Base-by-base conservation (phyloP, 2,113 vertebrate genomes). In the Calyptomena viridis region DNA sequence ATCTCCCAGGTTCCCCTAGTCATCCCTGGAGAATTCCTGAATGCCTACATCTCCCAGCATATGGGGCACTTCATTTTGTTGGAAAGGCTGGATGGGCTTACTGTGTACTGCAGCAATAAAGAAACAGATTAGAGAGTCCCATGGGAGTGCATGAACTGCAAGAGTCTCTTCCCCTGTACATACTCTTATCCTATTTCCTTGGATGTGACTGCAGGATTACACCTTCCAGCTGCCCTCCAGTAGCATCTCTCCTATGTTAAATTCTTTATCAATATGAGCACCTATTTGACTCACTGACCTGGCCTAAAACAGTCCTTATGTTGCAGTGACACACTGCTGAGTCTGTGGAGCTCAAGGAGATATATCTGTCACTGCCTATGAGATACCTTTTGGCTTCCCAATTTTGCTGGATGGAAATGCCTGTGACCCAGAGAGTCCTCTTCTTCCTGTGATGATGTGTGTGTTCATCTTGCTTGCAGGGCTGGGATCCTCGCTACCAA, bases 401-500 rank as follows among this genome's bases (percentile, higher is more conserved):
- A 0, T 84, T n/a, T 14, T 0, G 0, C 31, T 42, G 72, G 44
- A 37, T 76, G 60, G 49, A 39, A 28, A 13, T 44, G 59, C 47
- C 47, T 8, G 1, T 85, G 59, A 59, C 24, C 42, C 52, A 6
- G 11, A 2, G 20, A 20, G 8, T 15, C 7, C 23, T 62, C 14
- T 53, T 55, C 56, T 28, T 49, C 22, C 76, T 0, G 0, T 91
- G 21, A 71, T 1, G 0, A 4, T 4, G 13, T 42, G 83, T 67
- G 89, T 63, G 24, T 62, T 83, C 47, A 1, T 87, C 47, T 94
- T 40, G 53, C 87, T 30, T 84, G 76, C 95, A 99, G 99, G 86
- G 98, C 99, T 12, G 99, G 99, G 58, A 98, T 99, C 44, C 94
- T 97, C 14, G 98, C 99, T 3, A 95, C 98, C 7, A 97, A 96